Percentiles rank a stretch among this genome's conserved stretches.
phyloP scores from a whole-genome alignment of 2,888 invertebrate species.

The Yponomeuta malinellus region DNA sequence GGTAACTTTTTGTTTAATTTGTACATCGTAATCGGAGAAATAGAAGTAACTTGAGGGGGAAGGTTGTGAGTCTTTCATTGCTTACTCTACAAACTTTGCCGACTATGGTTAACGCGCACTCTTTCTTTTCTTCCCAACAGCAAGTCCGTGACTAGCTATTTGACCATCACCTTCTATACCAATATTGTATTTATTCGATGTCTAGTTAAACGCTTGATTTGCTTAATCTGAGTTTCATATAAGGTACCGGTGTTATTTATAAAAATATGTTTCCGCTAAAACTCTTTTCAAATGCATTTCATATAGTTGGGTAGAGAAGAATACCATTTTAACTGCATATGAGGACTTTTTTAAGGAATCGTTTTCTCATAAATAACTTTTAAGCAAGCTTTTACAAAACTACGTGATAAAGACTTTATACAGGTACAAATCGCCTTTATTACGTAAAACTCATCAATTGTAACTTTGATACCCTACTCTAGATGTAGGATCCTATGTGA shows the following conservation, averaged over 20 bases:
- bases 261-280: background rate
- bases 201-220: background rate
- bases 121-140: too few relatives aligned
- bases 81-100: too few relatives aligned
- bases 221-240: background rate
- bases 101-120: too few relatives aligned
- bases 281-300: too few relatives aligned
- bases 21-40: background rate
- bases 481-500: too few relatives aligned
- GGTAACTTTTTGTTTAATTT: background rate
- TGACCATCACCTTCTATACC: background rate
- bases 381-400: background rate
- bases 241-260: background rate
- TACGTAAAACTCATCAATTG: too few relatives aligned
- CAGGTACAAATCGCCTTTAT: too few relatives aligned
- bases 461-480: too few relatives aligned
- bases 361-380: background rate
- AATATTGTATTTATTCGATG: background rate
- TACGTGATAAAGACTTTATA: background rate
- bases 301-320: too few relatives aligned
- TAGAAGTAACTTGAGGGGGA: too few relatives aligned
- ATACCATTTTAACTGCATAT: too few relatives aligned
- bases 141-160: background rate
- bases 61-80: too few relatives aligned
- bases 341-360: background rate